These are phyloP conservation scores for Melieria picta DNA, from an alignment of 2,888 invertebrate genomes.

Conservation along the genomic window DNA sequence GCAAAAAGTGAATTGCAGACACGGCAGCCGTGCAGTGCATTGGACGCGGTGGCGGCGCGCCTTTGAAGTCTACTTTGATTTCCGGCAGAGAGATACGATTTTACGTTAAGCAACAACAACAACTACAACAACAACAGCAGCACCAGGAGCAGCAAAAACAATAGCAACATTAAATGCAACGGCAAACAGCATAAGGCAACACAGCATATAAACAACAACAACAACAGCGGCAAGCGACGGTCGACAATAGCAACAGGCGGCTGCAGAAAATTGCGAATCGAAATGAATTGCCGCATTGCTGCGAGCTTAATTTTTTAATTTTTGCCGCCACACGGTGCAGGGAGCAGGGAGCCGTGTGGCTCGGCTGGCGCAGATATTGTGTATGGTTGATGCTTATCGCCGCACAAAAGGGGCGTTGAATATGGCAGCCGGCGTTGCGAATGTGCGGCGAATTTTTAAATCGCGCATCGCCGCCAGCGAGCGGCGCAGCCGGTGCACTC, in stretches of 20 bases:
- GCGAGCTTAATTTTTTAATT: constrained; percentile 34
- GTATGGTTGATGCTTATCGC: constrained; percentile 20
- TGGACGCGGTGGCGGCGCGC: constrained; percentile 46
- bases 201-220: constrained; percentile 11
- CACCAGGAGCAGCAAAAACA: neutral
- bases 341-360: neutral
- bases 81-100: constrained; percentile 61
- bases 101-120: constrained; percentile 25
- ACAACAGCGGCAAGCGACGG: constrained; percentile 6
- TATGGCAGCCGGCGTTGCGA: constrained; percentile 17
- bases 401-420: constrained; percentile 28
- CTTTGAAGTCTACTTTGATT: constrained; percentile 60
- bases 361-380: neutral
- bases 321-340: constrained; percentile 13
- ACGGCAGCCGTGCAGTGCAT: constrained; percentile 27
- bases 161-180: constrained; percentile 13
- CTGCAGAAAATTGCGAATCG: constrained; percentile 28
- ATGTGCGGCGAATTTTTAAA: constrained; percentile 47
- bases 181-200: neutral
- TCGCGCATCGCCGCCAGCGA: constrained; percentile 41
- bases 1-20: constrained; percentile 30
- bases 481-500: neutral
- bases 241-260: neutral
- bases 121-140: constrained; percentile 22
- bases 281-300: constrained; percentile 35